Conservation (phyloP, 2,888 invertebrate species). For the Epistrophe eligans region DNA sequence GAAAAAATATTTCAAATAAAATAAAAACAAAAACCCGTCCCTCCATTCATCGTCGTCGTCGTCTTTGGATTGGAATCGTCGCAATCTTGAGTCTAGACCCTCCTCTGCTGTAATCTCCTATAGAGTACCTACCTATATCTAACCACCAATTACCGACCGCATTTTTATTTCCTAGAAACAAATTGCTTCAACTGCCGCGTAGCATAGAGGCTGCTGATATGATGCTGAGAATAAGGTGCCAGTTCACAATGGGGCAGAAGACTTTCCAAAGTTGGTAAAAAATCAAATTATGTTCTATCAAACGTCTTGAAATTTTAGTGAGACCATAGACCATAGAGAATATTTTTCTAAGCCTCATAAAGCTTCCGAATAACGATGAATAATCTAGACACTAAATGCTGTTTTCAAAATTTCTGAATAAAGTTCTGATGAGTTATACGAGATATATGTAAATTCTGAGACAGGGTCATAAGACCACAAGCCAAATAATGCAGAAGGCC, state of each 20-base stretch:
- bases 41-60: neutral
- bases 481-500: no score
- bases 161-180: constrained; percentile 67
- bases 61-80: neutral
- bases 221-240: neutral
- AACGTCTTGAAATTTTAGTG: neutral
- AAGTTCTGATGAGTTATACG: no score
- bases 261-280: neutral
- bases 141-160: constrained; percentile 47
- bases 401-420: no score
- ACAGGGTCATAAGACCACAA: no score
- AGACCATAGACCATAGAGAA: no score
- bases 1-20: constrained; percentile 1
- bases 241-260: neutral
- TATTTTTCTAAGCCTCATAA: no score
- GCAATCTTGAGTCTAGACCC: constrained; percentile 21
- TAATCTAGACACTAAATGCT: no score
- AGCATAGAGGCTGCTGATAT: neutral
- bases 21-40: neutral
- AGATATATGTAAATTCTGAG: no score
- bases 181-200: constrained; percentile 49
- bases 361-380: no score
- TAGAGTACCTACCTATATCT: constrained; percentile 6
- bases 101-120: constrained; percentile 23
- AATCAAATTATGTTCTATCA: neutral